These are phyloP conservation scores for Lagorchestes hirsutus DNA, from an alignment of 2,797 vertebrate species.

Conservation along the genomic window DNA sequence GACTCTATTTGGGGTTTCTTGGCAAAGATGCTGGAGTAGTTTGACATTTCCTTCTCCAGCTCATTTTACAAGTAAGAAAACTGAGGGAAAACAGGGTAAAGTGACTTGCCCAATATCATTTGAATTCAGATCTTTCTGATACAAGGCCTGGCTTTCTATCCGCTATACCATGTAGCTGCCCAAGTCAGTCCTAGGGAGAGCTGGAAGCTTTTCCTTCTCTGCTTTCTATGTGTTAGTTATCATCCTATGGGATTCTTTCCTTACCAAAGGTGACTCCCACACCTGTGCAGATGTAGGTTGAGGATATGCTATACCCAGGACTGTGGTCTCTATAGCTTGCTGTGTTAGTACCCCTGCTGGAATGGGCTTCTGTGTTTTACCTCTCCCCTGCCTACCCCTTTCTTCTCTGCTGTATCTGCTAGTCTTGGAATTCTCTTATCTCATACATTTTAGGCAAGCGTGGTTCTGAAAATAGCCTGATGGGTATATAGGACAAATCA, in stretches of 20 bases:
- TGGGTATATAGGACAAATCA: background rate
- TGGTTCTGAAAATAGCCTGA: conserved; percentile 31
- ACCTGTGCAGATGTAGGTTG: background rate
- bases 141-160: background rate
- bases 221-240: background rate
- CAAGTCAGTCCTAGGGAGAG: background rate
- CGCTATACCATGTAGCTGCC: background rate
- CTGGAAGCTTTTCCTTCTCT: background rate
- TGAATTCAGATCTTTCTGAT: background rate
- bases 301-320: background rate
- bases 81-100: background rate
- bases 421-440: conserved; percentile 1
- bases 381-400: conserved; percentile 38
- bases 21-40: background rate
- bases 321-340: background rate
- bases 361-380: background rate
- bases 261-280: background rate
- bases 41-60: background rate
- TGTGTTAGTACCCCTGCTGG: background rate
- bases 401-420: conserved; percentile 15
- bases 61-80: background rate
- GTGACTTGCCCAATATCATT: background rate
- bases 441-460: background rate
- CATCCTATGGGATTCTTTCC: background rate
- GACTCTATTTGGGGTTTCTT: background rate